phyloP scores from a whole-genome alignment of 2,113 vertebrate genomes.

The Bufo gargarizans region DNA sequence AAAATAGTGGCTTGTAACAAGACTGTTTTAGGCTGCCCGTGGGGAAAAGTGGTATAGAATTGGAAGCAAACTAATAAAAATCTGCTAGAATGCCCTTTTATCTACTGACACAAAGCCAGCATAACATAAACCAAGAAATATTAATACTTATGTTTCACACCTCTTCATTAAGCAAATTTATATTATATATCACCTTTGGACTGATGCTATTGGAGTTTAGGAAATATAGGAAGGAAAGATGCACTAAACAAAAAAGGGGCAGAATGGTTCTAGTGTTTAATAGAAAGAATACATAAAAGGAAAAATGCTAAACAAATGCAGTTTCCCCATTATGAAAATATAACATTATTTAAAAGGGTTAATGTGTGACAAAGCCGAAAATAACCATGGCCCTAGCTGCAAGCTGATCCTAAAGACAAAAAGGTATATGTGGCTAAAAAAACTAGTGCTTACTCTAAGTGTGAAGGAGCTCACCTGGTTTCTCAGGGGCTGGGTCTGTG shows the following conservation, averaged over 20 bases:
- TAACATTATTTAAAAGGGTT: constrained; percentile 1
- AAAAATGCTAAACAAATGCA: not conserved
- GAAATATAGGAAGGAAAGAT: constrained; percentile 4
- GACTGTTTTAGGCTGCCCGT: too few relatives aligned
- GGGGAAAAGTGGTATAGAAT: too few relatives aligned
- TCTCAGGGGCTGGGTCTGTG: constrained; percentile 87
- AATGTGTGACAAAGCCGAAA: constrained; percentile 4
- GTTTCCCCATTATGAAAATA: not conserved
- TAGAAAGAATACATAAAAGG: not conserved
- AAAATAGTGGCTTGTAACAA: too few relatives aligned
- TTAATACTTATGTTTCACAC: not conserved
- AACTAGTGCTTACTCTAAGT: not conserved
- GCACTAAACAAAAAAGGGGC: not conserved
- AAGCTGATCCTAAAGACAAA: not conserved
- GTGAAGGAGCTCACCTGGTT: constrained; percentile 82
- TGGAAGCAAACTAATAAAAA: too few relatives aligned
- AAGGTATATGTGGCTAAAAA: not conserved
- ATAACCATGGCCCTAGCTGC: not conserved
- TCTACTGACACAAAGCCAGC: too few relatives aligned
- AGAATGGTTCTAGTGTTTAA: not conserved
- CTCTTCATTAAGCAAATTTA: too few relatives aligned
- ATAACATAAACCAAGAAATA: too few relatives aligned
- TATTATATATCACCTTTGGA: not conserved
- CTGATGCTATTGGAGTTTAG: constrained; percentile 27
- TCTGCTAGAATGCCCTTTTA: too few relatives aligned